Percentiles rank a stretch among this genome's conserved stretches.
phyloP scores from a whole-genome alignment of 2,113 vertebrate genomes.

The Oophaga pumilio region DNA sequence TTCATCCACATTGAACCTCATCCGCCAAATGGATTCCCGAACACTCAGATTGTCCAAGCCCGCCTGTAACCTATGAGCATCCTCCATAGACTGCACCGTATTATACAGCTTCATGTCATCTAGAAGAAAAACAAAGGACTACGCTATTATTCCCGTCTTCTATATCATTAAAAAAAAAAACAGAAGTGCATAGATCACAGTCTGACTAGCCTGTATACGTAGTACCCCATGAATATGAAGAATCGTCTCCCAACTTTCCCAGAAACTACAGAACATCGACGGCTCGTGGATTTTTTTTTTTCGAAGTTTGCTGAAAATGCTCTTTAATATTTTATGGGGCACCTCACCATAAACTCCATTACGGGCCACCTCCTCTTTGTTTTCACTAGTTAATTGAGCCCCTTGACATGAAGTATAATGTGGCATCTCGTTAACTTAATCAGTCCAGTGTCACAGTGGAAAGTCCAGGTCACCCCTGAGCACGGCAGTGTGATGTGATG shows the following conservation, averaged over 20 bases:
- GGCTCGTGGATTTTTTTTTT: background rate
- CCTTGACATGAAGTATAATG: background rate
- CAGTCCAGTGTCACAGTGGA: slow-evolving; percentile 47
- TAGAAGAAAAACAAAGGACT: too few species aligned
- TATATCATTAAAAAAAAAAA: too few species aligned
- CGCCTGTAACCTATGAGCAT: too few species aligned
- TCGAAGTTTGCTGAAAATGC: background rate
- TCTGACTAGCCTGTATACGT: too few species aligned
- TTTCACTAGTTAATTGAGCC: background rate
- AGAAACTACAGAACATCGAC: background rate
- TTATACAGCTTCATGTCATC: too few species aligned
- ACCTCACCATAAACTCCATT: background rate
- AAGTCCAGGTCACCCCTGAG: slow-evolving; percentile 51
- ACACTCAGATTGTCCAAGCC: too few species aligned
- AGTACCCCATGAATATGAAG: too few species aligned
- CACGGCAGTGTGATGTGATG: slow-evolving; percentile 46
- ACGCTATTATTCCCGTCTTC: too few species aligned
- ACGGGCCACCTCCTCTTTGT: background rate
- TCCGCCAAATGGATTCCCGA: too few species aligned
- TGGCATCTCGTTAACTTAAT: slow-evolving; percentile 43
- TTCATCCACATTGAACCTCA: too few species aligned
- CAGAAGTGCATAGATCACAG: too few species aligned
- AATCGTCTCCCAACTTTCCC: background rate
- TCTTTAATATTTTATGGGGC: background rate
- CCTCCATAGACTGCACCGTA: too few species aligned